A percentile compares a stretch with the other conserved stretches of the same genome.
These are phyloP conservation scores for Tinea trinotella DNA, from an alignment of 2,888 invertebrate genomes.

Conservation along the genomic window DNA sequence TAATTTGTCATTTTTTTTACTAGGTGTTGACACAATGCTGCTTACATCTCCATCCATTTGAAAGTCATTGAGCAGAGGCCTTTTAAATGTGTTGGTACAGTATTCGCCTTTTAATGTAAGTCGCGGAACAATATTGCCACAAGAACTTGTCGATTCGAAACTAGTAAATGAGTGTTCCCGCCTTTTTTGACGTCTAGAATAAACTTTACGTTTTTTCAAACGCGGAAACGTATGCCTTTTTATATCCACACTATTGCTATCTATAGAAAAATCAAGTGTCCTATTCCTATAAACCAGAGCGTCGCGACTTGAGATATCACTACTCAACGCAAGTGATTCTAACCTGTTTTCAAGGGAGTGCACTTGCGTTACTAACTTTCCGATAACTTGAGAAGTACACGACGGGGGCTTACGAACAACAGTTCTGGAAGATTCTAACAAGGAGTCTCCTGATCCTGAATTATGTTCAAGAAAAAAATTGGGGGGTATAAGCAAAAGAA, in stretches of 20 bases:
- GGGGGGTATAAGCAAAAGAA: constrained; percentile 84
- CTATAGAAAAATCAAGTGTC: constrained; percentile 46
- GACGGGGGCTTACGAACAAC: constrained; percentile 58
- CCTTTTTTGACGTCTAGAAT: constrained; percentile 30
- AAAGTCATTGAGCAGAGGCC: constrained; percentile 33
- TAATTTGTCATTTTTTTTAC: constrained; percentile 57
- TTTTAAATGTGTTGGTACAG: no score
- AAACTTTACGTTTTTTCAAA: constrained; percentile 42
- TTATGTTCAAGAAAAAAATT: constrained; percentile 77
- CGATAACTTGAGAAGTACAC: constrained; percentile 61
- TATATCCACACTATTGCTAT: constrained; percentile 42
- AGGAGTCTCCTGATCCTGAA: constrained; percentile 69
- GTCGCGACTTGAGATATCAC: constrained; percentile 38
- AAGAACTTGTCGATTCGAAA: constrained; percentile 36
- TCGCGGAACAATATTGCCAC: constrained; percentile 30
- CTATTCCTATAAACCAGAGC: constrained; percentile 32
- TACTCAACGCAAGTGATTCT: constrained; percentile 53
- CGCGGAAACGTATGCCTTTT: constrained; percentile 58
- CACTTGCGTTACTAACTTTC: constrained; percentile 74
- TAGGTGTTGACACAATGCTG: constrained; percentile 59
- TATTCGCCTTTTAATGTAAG: constrained; percentile 31
- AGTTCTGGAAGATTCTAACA: constrained; percentile 56
- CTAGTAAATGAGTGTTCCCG: constrained; percentile 47
- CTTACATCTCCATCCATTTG: constrained; percentile 64
- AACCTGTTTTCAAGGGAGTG: constrained; percentile 73